Evolutionary conservation across 2,797 vertebrate genomes (phyloP), one percentile per base, ranked within the genome.

Genomic region (Philypnodon macrostomus): DNA sequence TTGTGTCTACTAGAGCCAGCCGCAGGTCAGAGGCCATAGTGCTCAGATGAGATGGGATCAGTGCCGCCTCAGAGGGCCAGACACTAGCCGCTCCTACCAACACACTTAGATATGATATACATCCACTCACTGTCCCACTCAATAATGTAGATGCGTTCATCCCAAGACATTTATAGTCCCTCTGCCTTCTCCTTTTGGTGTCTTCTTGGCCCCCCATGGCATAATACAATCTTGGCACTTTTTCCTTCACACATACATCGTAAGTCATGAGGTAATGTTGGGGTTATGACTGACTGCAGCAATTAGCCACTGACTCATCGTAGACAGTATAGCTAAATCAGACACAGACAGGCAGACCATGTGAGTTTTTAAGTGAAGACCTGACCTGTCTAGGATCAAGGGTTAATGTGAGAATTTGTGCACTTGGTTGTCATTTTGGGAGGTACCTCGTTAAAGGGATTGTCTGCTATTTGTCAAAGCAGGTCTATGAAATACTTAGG

Each of bases 11-110:
- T 7, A 1, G 30, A 44, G 39, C 23, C 30, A 30, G 47, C 66
- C 67, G 53, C 42, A 4, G 66, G 68, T 79, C 77, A 79, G 47
- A 65, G 73, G 64, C 71, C 69, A 37, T 63, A 71, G 71, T 75
- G 69, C 74, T 55, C 70, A 80, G 73, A 76, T 60, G 23, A 63
- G 67, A 78, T 75, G 60, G 73, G 71, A 80, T 79, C 77, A 67
- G 66, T 68, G 69, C 69, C 60, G 57, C 60, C 45, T 72, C 63
- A 63, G 44, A 69, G 67, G 65, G 62, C 47, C 57, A 54, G 46
- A 78, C 68, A 65, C 57, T 33, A 12, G 59, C 40, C 7, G 37
- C 2, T 44, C 71, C 69, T 52, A 1, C 41, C 37, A 36, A 37
- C 33, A 34, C 18, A 13, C 30, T 53, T 39, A 44, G 29, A 41